Evolutionary conservation across 2,797 vertebrate genomes (phyloP), one percentile per base, ranked within the genome.

Genomic region (Sebastolobus alascanus): DNA sequence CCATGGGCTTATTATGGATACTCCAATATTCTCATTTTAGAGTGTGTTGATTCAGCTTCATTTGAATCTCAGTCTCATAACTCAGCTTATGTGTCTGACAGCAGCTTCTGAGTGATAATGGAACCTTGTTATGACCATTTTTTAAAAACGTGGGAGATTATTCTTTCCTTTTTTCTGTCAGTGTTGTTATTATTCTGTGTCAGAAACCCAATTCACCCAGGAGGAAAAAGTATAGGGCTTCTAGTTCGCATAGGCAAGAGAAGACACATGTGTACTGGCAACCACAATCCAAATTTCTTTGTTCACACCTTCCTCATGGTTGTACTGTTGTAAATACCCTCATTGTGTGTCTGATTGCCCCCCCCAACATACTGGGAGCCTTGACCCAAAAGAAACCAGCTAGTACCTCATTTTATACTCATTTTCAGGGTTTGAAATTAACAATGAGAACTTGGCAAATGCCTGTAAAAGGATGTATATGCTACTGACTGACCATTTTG

Each of bases 381-480:
- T 84, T 86, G 76, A 83, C 80, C 85, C 78, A 67, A 80, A 86
- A 74, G n/a, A 82, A 87, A 83, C 75, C 79, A 87, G 79, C 76
- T 71, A 83, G 87, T 88, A 92, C 86, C 87, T 93, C 84, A 87
- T 91, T 92, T 92, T 90, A 79, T 91, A 88, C 74, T 60, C 37
- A 82, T 83, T 65, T 87, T 89, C 74, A 90, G 76, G 84, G 82
- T 80, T 90, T 89, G 75, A 80, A 89, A 89, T 73, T 7, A 77
- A 86, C 38, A 79, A 37, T 66, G 65, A 72, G 2, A 67, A 67
- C 5, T 6, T 79, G 59, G 38, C 58, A 81, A 76, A 72, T 38
- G 56, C 60, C 72, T 72, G 50, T 68, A 67, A 82, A 68, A 73
- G 50, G 33, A 59, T 80, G 52, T 69, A 27, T 67, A 64, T 75